Evolutionary conservation across 2,113 vertebrate species (phyloP), one percentile per base, ranked within the genome.

Genomic region (Hemicordylus capensis): DNA sequence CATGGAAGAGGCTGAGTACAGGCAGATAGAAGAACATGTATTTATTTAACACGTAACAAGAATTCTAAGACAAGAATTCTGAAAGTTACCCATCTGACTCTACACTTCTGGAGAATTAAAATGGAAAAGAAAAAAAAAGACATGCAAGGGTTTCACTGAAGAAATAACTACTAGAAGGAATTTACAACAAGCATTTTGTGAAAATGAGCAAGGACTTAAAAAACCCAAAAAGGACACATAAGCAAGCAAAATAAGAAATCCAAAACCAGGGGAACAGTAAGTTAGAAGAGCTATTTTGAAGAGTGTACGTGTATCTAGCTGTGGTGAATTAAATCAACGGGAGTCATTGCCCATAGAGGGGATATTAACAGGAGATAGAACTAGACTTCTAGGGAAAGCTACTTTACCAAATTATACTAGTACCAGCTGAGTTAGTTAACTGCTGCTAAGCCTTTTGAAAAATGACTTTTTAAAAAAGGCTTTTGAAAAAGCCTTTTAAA

Each of bases 21-120:
- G 84, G 84, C 84, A 85, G 76, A 51, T 72, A 85, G 54, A 85
- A 85, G 84, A 72, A 85, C 66, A 51, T 85, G 69, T 79, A 73
- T 85, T 85, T 85, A 85, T 85, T 85, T 72, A 72, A 79, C 76
- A 85, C 31, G 66, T 85, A 67, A 85, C 66, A 79, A 85, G 84
- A 85, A 84, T 76, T 84, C 82, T 76, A 76, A 26, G 81, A 75
- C 72, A 75, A 84, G 81, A 84, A 79, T 79, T 78, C 83, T 70
- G 31, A 70, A 70, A 78, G 58, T 70, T 72, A 76, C 83, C 83
- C 61, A 59, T 59, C 64, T 48, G 75, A 48, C 31, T 66, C 83
- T 59, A 70, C 83, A 61, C 75, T 79, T 85, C 15, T n/a, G 67
- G 42, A 85, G 66, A 79, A 70, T 39, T 48, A 17, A 46, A 73